Base-by-base conservation (phyloP, 2,888 invertebrate species). In the Napeogenes sylphis region DNA sequence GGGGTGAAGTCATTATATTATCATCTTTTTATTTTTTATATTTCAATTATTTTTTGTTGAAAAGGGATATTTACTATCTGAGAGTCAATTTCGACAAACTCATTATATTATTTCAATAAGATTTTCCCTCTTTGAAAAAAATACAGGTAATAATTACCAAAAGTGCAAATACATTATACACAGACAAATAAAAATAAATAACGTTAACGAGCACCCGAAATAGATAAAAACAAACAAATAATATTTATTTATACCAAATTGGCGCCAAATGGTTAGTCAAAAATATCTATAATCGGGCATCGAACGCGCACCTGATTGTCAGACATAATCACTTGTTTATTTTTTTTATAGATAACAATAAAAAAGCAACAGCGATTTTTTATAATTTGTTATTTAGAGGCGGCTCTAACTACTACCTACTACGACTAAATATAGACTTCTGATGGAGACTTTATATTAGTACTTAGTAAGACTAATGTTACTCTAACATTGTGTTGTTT, bases 241-340 rank as follows among this genome's bases (percentile, higher is more conserved):
- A 84, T 83, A 85, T 86, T 86, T 86, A 83, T 77, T 78, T 82
- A 82, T 83, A 82, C 83, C 75, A 78, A 71, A 77, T 78, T 80
- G 75, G 71, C 76, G 78, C 82, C 82, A 83, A 85, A 78, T 77
- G 78, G 73, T 77, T 77, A 80, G 74, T 75, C 72, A 77, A 78
- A 82, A 87, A 90, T 89, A 72, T 79, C 82, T 88, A 87, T 89
- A 89, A 89, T 89, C 87, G 79, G 75, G 80, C 76, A 79, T 81
- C 83, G 79, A 85, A 83, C 77, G 76, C 69, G 79, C 79, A 84
- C 81, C 87, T 85, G 79, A 75, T 84, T 85, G 88, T 88, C 87
- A 85, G 70, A 71, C 68, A 75, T 87, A 88, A 89, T 89, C 81
- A 78, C 75, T 77, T 82, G 82, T 83, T 84, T 85, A 38, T 54